Base-by-base conservation (phyloP, 2,888 invertebrate species). In the Lagria hirta region DNA sequence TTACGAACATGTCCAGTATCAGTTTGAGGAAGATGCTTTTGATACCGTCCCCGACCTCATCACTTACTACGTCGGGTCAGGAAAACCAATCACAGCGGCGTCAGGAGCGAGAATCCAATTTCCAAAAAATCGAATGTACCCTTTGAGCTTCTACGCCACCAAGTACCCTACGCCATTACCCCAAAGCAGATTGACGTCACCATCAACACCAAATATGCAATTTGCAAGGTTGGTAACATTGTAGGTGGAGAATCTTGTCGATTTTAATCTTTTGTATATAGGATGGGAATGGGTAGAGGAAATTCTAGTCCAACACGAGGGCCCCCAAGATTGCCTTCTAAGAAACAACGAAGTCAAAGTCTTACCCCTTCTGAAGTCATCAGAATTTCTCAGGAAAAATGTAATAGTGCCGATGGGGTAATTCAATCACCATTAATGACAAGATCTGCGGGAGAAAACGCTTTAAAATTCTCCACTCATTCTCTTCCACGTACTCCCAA, bases 11-110 rank as follows among this genome's bases (percentile, higher is more conserved):
- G 85, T 92, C 16, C 91, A 94, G 66, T 96, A 88, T 69, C 90
- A 92, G 65, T 93, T 96, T 67, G 96, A 96, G 71, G 93, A 93
- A 63, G 91, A 93, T 66, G 85, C 89, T 1, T 96, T 93, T 64
- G 91, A 91, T 65, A 92, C 92, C 2, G 90, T 96, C 11, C 88
- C 93, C 1, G 93, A 94, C 70, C 79, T 97, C 40, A 92, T 96
- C 50, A 93, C 93, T 3, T 93, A 86, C 53, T 95, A 96, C 68
- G 92, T 95, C 13, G 90, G 91, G 1, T 91, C 90, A 27, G 89
- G 88, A 10, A 88, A 91, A 62, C 84, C 91, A 1, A 88, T 96
- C 62, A 94, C 95, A 1, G 82, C 83, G 3, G 87, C 87, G 0
- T 94, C 93, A 1, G 91, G 92, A 0, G 94, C 94, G 1, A 78